phyloP scores from a whole-genome alignment of 2,888 invertebrate genomes.

The Bellardia pandia region DNA sequence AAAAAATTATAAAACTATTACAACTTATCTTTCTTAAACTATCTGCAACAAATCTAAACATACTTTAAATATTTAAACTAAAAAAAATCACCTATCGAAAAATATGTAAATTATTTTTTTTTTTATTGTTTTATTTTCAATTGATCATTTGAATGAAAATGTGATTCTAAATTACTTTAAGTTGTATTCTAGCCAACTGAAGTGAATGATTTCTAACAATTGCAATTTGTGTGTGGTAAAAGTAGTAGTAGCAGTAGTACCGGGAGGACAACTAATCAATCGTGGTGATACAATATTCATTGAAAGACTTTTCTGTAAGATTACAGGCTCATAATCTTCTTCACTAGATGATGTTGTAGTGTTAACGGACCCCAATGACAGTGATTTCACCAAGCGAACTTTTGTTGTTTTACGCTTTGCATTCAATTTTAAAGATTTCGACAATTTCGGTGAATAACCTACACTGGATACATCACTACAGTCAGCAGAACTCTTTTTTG shows the following conservation, averaged over 20 bases:
- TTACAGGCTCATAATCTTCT: slow-evolving; percentile 73
- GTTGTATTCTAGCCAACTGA: slow-evolving; percentile 44
- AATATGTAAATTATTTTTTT: not conserved
- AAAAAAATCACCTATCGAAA: no score
- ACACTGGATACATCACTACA: slow-evolving; percentile 76
- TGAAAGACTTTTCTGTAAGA: slow-evolving; percentile 44
- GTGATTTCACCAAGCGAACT: slow-evolving; percentile 76
- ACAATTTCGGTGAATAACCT: slow-evolving; percentile 74
- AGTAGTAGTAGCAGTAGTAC: slow-evolving; percentile 52
- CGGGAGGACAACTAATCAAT: slow-evolving; percentile 79
- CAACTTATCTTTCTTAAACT: no score
- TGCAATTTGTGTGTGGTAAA: not conserved
- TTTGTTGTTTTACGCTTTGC: slow-evolving; percentile 71
- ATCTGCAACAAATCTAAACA: no score
- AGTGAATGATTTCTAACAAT: slow-evolving; percentile 33
- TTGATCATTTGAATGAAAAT: not conserved
- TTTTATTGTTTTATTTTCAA: not conserved
- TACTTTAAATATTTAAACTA: no score
- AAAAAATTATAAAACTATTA: no score
- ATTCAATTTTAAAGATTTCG: slow-evolving; percentile 71
- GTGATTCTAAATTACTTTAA: slow-evolving; percentile 6
- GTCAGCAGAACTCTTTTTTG: slow-evolving; percentile 64
- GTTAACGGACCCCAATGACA: slow-evolving; percentile 75
- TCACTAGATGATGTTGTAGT: slow-evolving; percentile 76
- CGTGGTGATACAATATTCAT: slow-evolving; percentile 68